A percentile compares a stretch with the other conserved stretches of the same genome.
Evolutionary conservation across 1,140 invertebrate species (phyloP).

Genomic region (Ladona fulva): DNA sequence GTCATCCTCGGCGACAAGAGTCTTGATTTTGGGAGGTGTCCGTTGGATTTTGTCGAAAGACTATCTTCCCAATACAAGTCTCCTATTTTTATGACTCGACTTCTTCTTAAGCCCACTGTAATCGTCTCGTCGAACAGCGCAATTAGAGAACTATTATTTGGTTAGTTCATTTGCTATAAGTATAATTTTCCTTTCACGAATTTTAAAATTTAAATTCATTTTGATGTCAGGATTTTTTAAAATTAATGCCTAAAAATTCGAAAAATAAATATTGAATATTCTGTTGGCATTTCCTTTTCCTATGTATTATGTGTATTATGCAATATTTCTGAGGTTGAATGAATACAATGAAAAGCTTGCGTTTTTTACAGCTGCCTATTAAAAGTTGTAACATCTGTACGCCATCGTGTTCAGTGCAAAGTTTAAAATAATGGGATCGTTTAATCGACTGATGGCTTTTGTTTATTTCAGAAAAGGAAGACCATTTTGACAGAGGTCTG

Average conservation of each 20-base stretch:
- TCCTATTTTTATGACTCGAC: neutral
- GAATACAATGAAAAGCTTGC: too few relatives aligned
- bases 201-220: neutral
- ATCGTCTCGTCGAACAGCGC: neutral
- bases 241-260: neutral
- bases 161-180: neutral
- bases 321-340: too few relatives aligned
- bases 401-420: too few relatives aligned
- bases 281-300: neutral
- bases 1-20: conserved; percentile 1
- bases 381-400: too few relatives aligned
- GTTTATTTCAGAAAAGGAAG: conserved; percentile 4
- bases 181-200: too few relatives aligned
- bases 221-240: neutral
- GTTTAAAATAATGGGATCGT: too few relatives aligned
- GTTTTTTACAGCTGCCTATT: too few relatives aligned
- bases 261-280: neutral
- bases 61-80: neutral
- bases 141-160: neutral
- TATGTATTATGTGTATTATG: too few relatives aligned
- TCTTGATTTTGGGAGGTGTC: neutral
- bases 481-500: neutral
- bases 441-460: too few relatives aligned
- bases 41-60: neutral
- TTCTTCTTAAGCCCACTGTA: neutral